A percentile compares a stretch with the other conserved stretches of the same genome.
Conservation (phyloP, 1,140 invertebrate genomes). For the Drosophila parabipectinata region DNA sequence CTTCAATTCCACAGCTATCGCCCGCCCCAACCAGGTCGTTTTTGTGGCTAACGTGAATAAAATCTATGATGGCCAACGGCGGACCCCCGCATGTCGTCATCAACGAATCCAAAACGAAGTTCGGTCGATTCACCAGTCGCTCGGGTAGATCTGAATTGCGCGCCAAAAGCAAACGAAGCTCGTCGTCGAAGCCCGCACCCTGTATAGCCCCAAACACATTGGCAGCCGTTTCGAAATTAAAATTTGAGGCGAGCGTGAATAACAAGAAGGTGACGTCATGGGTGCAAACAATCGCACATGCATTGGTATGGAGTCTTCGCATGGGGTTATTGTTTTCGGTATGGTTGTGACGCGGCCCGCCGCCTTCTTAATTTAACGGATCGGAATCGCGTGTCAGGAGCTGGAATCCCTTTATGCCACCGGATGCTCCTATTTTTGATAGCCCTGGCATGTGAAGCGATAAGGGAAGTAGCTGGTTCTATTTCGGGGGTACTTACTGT, state of each 20-base stretch:
- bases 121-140: slow-evolving; percentile 1
- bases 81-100: slow-evolving; percentile 61
- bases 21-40: slow-evolving; percentile 23
- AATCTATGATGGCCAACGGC: slow-evolving; percentile 40
- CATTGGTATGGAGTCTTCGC: not conserved
- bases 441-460: not conserved
- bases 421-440: not conserved
- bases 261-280: slow-evolving; percentile 74
- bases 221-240: slow-evolving; percentile 48
- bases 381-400: slow-evolving; percentile 2
- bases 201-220: slow-evolving; percentile 38
- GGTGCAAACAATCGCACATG: slow-evolving; percentile 21
- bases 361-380: slow-evolving; percentile 7
- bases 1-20: slow-evolving; percentile 34
- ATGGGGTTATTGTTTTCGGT: slow-evolving; percentile 23
- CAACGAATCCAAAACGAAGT: slow-evolving; percentile 24
- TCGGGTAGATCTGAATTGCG: slow-evolving; percentile 24
- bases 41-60: slow-evolving; percentile 48
- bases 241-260: slow-evolving; percentile 61
- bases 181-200: slow-evolving; percentile 25
- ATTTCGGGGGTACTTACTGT: slow-evolving; percentile 83
- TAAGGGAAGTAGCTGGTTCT: not conserved
- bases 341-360: slow-evolving; percentile 10
- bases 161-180: slow-evolving; percentile 44
- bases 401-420: not conserved